Base-by-base conservation (phyloP, 1,140 invertebrate genomes). In the Drosophila melanogaster region DNA sequence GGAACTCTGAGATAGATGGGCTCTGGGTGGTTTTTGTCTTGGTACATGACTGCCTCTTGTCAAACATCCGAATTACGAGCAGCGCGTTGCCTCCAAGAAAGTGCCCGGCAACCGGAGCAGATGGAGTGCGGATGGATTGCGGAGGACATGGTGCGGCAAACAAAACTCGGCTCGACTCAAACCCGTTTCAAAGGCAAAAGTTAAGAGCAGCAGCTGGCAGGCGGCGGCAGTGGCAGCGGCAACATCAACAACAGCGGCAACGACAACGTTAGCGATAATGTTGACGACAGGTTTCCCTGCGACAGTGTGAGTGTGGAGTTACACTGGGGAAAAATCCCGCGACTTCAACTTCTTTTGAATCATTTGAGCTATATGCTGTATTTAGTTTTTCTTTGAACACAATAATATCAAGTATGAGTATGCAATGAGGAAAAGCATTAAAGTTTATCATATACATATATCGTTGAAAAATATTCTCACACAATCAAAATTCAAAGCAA, bases 131-230 rank as follows among this genome's bases (percentile, higher is more conserved):
- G 19, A 44, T 60, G 57, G 19, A 44, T 19, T 44, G 46, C 22
- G 14, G 46, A 73, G 74, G 57, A 49, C 49, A 67, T 46, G 66
- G 40, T 41, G n/a, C n/a, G n/a, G n/a, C n/a, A n/a, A 59, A 50
- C 70, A 76, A 54, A 64, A 64, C 43, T 64, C 60, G 77, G 64
- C 49, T 73, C 57, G 80, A 81, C 50, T 65, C 57, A 86, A 85
- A 86, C 83, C 85, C 58, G 83, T 86, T 86, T 87, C 58, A 72
- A 60, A 79, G 83, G 75, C 83, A 79, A 87, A 76, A 85, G 81
- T 85, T 86, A 66, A 62, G 60, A 85, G 77, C 80, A 75, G 72
- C 72, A 86, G 84, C 72, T 87, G 81, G 59, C 77, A 81, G 57
- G 47, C 65, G 24, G 54, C 67, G 56, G 69, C 72, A 80, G 66